Conservation (phyloP, 2,888 invertebrate species). For the Clistopyga incitator region DNA sequence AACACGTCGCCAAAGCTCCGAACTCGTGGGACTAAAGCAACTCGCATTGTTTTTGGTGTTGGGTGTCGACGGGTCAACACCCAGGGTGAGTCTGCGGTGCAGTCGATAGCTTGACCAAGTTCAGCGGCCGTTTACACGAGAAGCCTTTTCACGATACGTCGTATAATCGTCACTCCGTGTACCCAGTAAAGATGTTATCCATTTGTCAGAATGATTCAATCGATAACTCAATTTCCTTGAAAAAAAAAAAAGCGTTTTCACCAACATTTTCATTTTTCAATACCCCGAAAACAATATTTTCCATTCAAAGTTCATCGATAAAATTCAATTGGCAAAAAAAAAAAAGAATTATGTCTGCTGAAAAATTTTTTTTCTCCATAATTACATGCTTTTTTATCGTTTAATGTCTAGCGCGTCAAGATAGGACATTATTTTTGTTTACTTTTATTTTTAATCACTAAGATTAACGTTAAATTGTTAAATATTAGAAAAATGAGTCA, state of each 20-base stretch:
- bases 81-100: not conserved
- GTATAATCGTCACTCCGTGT: not conserved
- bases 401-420: not conserved
- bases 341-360: too few species aligned
- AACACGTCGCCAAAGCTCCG: not conserved
- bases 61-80: conserved; percentile 38
- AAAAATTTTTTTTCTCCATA: too few species aligned
- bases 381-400: not conserved
- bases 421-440: too few species aligned
- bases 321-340: too few species aligned
- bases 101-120: conserved; percentile 16
- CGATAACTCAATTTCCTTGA: too few species aligned
- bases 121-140: not conserved
- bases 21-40: not conserved
- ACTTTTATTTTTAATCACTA: too few species aligned
- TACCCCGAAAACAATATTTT: too few species aligned
- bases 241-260: too few species aligned
- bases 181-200: not conserved
- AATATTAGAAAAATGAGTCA: too few species aligned
- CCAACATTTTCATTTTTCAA: too few species aligned
- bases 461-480: too few species aligned
- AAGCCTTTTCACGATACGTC: conserved; percentile 2
- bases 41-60: conserved; percentile 28
- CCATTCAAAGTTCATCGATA: too few species aligned
- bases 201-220: not conserved